A percentile compares a stretch with the other conserved stretches of the same genome.
phyloP scores from a whole-genome alignment of 2,113 vertebrate genomes.

The Echinops telfairi region DNA sequence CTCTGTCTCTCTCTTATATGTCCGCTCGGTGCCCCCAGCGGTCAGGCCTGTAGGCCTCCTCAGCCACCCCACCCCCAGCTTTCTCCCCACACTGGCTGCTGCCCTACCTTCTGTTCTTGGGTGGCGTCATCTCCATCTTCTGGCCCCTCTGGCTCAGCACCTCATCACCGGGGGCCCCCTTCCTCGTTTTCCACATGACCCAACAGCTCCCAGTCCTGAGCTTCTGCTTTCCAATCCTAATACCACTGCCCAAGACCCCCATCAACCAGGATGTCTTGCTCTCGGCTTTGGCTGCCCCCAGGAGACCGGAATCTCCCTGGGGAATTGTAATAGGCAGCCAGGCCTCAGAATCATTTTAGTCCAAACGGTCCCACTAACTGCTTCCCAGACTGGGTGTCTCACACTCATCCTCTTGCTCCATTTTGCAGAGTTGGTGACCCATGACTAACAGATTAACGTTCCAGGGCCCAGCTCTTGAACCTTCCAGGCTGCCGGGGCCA shows the following conservation, averaged over 20 bases:
- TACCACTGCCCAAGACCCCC: neutral
- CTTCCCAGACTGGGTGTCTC: neutral
- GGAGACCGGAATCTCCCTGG: neutral
- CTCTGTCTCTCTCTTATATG: neutral
- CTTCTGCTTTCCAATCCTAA: neutral
- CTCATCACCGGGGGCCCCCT: neutral
- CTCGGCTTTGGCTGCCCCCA: neutral
- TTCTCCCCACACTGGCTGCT: neutral
- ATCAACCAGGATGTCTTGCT: accelerated
- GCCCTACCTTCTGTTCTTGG: neutral
- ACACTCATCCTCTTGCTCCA: neutral
- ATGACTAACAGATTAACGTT: neutral
- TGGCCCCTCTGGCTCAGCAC: neutral
- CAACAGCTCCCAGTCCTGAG: neutral
- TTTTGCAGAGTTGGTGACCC: neutral
- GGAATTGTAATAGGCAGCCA: neutral
- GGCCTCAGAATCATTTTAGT: neutral
- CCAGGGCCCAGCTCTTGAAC: neutral
- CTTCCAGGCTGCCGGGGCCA: neutral
- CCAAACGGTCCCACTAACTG: neutral
- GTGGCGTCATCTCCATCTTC: neutral
- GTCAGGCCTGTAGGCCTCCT: neutral
- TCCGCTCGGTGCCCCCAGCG: neutral
- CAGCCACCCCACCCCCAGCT: neutral
- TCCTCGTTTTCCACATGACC: neutral